A percentile compares a stretch with the other conserved stretches of the same genome.
phyloP scores from a whole-genome alignment of 2,888 invertebrate genomes.

The Thecophora atra region DNA sequence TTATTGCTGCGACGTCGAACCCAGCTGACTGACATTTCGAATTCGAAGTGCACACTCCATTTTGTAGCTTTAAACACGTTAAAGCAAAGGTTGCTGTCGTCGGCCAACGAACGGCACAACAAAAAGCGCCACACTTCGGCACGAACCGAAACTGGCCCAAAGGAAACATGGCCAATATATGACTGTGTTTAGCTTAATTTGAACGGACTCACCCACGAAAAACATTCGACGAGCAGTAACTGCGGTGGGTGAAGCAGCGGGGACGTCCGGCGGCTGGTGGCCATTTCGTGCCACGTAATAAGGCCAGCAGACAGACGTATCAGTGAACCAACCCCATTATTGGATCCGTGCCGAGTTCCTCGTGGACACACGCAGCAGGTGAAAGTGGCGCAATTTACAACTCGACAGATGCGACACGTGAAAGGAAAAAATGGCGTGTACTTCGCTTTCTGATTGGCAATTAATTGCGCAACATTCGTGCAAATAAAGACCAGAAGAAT shows the following conservation, averaged over 20 bases:
- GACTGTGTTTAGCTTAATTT: neutral
- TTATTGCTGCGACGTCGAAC: conserved; percentile 1
- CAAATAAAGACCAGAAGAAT: neutral
- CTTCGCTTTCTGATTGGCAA: conserved; percentile 25
- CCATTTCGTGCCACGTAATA: conserved; percentile 15
- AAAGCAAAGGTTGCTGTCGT: conserved; percentile 29
- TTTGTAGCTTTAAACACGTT: conserved; percentile 40
- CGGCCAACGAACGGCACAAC: neutral
- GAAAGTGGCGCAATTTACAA: conserved; percentile 39
- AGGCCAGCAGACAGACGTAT: conserved; percentile 22
- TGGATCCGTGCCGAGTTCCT: neutral
- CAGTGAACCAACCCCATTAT: conserved; percentile 27
- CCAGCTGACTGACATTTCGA: conserved; percentile 42
- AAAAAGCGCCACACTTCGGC: neutral
- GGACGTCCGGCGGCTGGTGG: neutral
- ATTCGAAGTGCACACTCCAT: conserved; percentile 42
- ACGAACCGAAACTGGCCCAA: conserved; percentile 1
- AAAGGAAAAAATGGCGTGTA: neutral
- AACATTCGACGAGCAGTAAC: neutral
- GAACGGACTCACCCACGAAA: conserved; percentile 2
- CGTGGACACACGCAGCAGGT: neutral
- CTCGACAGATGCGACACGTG: conserved; percentile 31
- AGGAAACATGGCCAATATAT: neutral
- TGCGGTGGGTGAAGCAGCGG: neutral
- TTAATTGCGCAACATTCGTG: conserved; percentile 16